Evolutionary conservation across 1,140 invertebrate genomes (phyloP), one percentile per base, ranked within the genome.

Genomic region (Notospermus geniculatus): DNA sequence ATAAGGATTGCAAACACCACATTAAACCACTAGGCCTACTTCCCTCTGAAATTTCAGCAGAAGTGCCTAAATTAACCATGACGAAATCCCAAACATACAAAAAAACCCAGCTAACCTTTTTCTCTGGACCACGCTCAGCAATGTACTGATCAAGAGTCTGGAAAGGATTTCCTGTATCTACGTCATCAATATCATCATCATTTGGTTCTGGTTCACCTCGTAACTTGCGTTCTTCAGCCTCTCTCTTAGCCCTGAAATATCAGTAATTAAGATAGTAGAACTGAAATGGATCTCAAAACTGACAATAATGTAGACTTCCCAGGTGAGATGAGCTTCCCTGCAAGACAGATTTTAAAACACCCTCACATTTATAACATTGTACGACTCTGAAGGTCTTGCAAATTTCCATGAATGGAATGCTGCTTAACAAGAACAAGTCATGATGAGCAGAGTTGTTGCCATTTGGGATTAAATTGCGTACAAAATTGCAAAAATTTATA

Each of bases 91-190:
- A 2, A 1, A 32, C 17, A 22, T 30, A 28, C 5, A 28, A 30
- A 22, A 15, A 56, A 30, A 32, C 29, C n/a, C n/a, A n/a, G n/a
- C 19, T 59, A 15, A 77, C 75, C 72, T 77, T 79, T 62, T 65
- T 69, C 53, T 74, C 65, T 0, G 77, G 50, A 15, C 5, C 15
- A 7, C 32, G 32, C 15, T 36, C 32, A 36, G 32, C 15, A 43
- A 71, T 62, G 1, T 74, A 55, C 25, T 71, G n/a, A 60, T 76
- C 66, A 4, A 78, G 45, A 11, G 54, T 57, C 55, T 72, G 72
- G 57, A 78, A 79, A 9, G 77, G 77, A 62, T 77, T 67, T 9
- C 71, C 76, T 54, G 65, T 62, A 9, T 68, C 57, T 1, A 64
- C 50, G 30, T 71, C 69, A 5, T 71, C 67, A n/a, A n/a, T n/a